These are phyloP conservation scores for Ommatoiulus sabulosus DNA, from an alignment of 2,888 invertebrate genomes.

Conservation along the genomic window DNA sequence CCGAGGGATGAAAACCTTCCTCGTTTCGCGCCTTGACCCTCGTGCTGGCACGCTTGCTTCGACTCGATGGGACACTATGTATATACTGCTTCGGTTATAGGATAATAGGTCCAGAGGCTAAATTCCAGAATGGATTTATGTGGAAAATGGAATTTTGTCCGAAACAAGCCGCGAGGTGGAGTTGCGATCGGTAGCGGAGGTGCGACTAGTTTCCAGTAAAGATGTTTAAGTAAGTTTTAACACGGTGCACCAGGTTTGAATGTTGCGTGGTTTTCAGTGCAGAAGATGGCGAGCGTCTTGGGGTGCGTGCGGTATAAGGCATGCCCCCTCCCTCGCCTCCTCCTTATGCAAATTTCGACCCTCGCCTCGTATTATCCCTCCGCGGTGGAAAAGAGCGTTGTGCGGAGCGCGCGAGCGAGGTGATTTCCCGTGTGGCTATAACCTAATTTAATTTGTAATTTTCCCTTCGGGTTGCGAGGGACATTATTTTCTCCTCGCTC, in stretches of 20 bases:
- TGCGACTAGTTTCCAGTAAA: too few relatives aligned
- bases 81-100: too few relatives aligned
- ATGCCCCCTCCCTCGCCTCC: not conserved
- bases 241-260: too few relatives aligned
- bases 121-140: too few relatives aligned
- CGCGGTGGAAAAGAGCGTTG: slow-evolving; percentile 2
- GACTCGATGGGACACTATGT: not conserved
- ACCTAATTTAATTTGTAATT: slow-evolving; percentile 58
- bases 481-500: slow-evolving; percentile 56
- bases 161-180: too few relatives aligned
- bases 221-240: too few relatives aligned
- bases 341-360: not conserved
- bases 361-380: not conserved
- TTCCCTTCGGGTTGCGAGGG: slow-evolving; percentile 56
- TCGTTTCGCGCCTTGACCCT: not conserved
- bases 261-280: not conserved
- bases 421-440: slow-evolving; percentile 56
- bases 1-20: not conserved
- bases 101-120: too few relatives aligned
- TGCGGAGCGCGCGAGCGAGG: slow-evolving; percentile 42
- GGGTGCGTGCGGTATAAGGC: too few relatives aligned
- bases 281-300: not conserved
- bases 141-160: too few relatives aligned
- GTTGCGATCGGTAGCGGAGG: too few relatives aligned
- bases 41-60: not conserved